Base-by-base conservation (phyloP, 2,797 vertebrate species). In the Amniataba percoides region DNA sequence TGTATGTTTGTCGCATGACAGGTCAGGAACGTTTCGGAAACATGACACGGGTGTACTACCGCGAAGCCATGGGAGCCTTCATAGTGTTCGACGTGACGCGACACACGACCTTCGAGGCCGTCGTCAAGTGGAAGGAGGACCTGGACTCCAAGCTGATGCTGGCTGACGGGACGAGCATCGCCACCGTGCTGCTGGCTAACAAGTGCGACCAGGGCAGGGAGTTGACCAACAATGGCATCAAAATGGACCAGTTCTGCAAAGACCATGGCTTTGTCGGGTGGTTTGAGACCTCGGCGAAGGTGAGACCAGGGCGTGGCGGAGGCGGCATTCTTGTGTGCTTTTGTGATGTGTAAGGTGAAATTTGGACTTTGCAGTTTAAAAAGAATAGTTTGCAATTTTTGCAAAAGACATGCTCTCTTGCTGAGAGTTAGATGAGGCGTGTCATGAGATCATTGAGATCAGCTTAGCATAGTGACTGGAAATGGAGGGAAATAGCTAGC, bases 11-110 rank as follows among this genome's bases (percentile, higher is more conserved):
- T 77, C n/a, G 71, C 27, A 16, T 56, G 58, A 2, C 92, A 99
- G 98, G 98, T 87, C 98, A 99, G 91, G 98, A 99, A 82, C 96
- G 98, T 63, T 99, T 99, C 88, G 98, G 98, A 84, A 99, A 99
- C 93, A 99, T 99, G 98, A 99, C 98, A 0, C 94, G 98, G 1
- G 98, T 99, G 48, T 99, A 99, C 92, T 99, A 99, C 93, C 95
- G 98, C 69, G 98, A 99, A 91, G 98, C 98, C 71, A 96, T 99
- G 95, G 98, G 98, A 45, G 98, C 97, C 0, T 96, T 99, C 90
- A 98, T 99, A 52, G 98, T 99, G 88, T 99, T 98, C 5, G 98
- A 99, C 27, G 96, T 99, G 78, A 97, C 97, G 3, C 96, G 98
- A 80, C 96, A 97, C 14, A 95, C 97, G 0, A 98, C 98, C 0